These are phyloP conservation scores for Prionailurus viverrinus DNA, from an alignment of 2,113 vertebrate genomes.

Conservation along the genomic window DNA sequence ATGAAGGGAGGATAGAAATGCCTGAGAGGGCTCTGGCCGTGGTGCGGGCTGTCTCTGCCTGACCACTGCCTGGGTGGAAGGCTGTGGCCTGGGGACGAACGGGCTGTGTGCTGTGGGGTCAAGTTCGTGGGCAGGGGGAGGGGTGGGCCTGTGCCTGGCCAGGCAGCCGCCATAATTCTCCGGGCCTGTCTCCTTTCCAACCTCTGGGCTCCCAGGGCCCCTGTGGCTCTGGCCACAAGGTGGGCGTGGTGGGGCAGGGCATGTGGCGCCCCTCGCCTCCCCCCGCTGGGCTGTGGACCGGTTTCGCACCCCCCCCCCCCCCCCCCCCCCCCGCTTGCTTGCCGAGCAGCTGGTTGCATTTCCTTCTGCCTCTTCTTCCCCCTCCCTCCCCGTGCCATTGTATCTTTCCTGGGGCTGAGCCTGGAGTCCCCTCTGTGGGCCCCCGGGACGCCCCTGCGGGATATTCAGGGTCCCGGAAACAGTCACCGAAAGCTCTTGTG, in stretches of 20 bases:
- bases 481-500: background rate
- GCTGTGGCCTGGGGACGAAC: fast-evolving
- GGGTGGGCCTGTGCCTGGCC: background rate
- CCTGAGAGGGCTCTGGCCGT: background rate
- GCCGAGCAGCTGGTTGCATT: background rate
- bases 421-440: too few relatives aligned
- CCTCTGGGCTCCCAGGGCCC: background rate
- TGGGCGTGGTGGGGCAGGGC: background rate
- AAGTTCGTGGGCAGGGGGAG: background rate
- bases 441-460: background rate
- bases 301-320: too few relatives aligned
- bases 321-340: too few relatives aligned
- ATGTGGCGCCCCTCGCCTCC: background rate
- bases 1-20: too few relatives aligned
- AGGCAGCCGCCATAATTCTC: background rate
- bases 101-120: fast-evolving
- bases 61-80: background rate
- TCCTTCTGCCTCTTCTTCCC: background rate
- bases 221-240: background rate
- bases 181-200: background rate
- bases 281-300: too few relatives aligned
- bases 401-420: background rate
- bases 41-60: background rate
- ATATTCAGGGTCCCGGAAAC: background rate
- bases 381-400: fast-evolving